A percentile compares a stretch with the other conserved stretches of the same genome.
Evolutionary conservation across 2,888 invertebrate species (phyloP).

Genomic region (Drosophila cognata): DNA sequence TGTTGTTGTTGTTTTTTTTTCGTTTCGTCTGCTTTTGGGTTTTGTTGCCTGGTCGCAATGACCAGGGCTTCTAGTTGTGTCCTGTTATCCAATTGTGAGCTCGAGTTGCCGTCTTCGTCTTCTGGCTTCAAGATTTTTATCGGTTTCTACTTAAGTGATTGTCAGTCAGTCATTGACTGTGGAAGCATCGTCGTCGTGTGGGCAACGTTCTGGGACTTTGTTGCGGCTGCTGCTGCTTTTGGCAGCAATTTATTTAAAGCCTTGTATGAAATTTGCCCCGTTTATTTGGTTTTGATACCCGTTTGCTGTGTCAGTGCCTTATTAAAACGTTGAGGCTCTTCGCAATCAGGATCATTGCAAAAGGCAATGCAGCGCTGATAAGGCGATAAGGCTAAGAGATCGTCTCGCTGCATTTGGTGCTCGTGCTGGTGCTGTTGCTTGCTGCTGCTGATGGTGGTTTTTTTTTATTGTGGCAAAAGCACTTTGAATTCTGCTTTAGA

Average conservation of each 20-base stretch:
- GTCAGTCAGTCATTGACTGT: conserved; percentile 75
- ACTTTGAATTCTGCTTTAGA: conserved; percentile 7
- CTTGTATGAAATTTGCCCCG: conserved; percentile 61
- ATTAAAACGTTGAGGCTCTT: conserved; percentile 49
- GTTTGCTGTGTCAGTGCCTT: conserved; percentile 38
- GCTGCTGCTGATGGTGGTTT: conserved; percentile 2
- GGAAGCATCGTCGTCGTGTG: conserved; percentile 32
- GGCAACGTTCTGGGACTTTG: conserved; percentile 7
- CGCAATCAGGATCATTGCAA: conserved; percentile 37
- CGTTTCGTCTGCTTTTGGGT: conserved; percentile 22
- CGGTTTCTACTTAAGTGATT: conserved; percentile 81
- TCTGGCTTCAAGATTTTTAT: conserved; percentile 73
- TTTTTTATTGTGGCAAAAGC: neutral
- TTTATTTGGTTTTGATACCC: conserved; percentile 18
- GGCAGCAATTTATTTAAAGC: conserved; percentile 71
- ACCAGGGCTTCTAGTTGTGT: conserved; percentile 41
- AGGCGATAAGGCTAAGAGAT: conserved; percentile 54
- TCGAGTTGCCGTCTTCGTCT: conserved; percentile 56
- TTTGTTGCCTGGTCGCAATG: conserved; percentile 27
- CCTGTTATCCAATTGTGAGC: conserved; percentile 41
- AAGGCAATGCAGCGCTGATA: conserved; percentile 47
- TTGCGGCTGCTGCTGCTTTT: conserved; percentile 38
- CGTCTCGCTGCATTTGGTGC: conserved; percentile 25
- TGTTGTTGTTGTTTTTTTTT: conserved; percentile 10
- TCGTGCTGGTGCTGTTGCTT: conserved; percentile 7